These are phyloP conservation scores for Daubentonia madagascariensis DNA, from an alignment of 2,113 vertebrate species.

Conservation along the genomic window DNA sequence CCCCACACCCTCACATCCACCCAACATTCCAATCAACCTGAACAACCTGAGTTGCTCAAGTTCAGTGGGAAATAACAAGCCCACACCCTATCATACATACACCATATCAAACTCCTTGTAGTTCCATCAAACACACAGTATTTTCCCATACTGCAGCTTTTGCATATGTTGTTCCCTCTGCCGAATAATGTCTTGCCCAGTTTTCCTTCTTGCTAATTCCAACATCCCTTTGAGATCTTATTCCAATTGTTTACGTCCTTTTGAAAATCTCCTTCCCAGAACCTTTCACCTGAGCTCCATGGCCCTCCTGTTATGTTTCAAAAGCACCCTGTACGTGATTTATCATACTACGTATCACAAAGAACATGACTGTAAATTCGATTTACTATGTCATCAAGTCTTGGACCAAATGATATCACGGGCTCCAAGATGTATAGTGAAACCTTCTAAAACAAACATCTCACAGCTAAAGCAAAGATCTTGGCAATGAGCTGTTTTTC, in stretches of 20 bases:
- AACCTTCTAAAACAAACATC: constrained; percentile 4
- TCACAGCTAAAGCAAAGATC: neutral
- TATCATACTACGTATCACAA: neutral
- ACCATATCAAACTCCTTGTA: neutral
- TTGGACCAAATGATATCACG: neutral
- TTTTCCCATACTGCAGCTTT: neutral
- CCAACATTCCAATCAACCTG: neutral
- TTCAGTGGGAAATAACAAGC: neutral
- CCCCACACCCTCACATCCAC: neutral
- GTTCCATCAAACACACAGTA: neutral
- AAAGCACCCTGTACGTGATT: neutral
- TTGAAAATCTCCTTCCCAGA: neutral
- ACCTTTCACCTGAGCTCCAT: neutral
- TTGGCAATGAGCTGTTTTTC: neutral
- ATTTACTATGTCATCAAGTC: neutral
- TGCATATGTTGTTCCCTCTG: neutral
- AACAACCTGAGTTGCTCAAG: neutral
- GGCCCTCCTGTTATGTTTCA: neutral
- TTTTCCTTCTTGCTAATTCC: neutral
- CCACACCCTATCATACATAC: neutral
- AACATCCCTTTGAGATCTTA: neutral
- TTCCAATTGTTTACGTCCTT: neutral
- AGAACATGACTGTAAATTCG: neutral
- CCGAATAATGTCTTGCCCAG: neutral
- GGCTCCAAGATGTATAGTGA: neutral